Conservation (phyloP, 2,888 invertebrate genomes). For the Brenthis ino region DNA sequence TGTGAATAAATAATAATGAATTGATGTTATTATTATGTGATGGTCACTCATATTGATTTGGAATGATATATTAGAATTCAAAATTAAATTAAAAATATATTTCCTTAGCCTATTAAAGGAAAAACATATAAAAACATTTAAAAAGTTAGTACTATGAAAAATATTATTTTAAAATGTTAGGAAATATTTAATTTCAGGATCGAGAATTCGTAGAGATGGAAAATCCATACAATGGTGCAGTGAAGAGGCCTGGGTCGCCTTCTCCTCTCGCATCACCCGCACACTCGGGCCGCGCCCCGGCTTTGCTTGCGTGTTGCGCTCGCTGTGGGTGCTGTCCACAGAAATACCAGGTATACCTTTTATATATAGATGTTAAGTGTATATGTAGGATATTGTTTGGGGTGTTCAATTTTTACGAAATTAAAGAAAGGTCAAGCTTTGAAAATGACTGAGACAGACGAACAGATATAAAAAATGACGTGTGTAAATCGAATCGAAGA, state of each 20-base stretch:
- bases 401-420: neutral
- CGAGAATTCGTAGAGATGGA: constrained; percentile 98
- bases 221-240: constrained; percentile 96
- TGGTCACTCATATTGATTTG: too few relatives aligned
- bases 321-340: constrained; percentile 94
- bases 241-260: constrained; percentile 94
- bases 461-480: too few relatives aligned
- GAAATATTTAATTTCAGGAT: constrained; percentile 83
- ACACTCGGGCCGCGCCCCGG: constrained; percentile 89
- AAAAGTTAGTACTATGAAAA: neutral
- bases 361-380: neutral
- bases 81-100: too few relatives aligned
- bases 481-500: too few relatives aligned
- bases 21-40: too few relatives aligned
- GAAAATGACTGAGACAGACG: too few relatives aligned
- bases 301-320: constrained; percentile 91
- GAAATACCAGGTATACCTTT: constrained; percentile 89
- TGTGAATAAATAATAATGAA: too few relatives aligned
- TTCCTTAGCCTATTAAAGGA: too few relatives aligned
- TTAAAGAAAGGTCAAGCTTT: too few relatives aligned
- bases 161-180: neutral
- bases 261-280: constrained; percentile 94
- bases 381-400: neutral
- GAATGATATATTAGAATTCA: too few relatives aligned
- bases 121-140: neutral